These are phyloP conservation scores for Hemistola chrysoprasaria DNA, from an alignment of 2,888 invertebrate genomes.

Conservation along the genomic window DNA sequence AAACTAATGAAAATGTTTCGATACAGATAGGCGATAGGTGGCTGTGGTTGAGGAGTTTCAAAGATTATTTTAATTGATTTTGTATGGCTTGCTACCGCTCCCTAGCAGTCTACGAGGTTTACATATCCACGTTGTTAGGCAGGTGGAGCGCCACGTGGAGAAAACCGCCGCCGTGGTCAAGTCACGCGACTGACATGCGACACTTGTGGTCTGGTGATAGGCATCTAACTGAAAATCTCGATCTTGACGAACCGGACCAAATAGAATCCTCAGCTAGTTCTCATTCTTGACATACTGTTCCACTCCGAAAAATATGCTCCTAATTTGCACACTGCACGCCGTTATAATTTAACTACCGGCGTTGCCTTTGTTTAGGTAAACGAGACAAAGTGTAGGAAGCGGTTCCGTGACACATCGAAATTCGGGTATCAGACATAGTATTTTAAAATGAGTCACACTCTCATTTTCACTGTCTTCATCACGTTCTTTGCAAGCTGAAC, in stretches of 20 bases:
- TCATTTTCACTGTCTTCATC: slow-evolving; percentile 8
- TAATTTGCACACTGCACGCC: no score
- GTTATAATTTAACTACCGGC: slow-evolving; percentile 1
- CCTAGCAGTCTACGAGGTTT: no score
- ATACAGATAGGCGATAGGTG: no score
- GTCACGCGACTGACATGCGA: slow-evolving; percentile 44
- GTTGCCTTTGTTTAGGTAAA: slow-evolving; percentile 24
- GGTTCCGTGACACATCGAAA: slow-evolving; percentile 28
- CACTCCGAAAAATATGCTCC: background rate
- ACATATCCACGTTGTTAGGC: slow-evolving; percentile 56
- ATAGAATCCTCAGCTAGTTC: slow-evolving; percentile 6
- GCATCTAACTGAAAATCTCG: slow-evolving; percentile 1
- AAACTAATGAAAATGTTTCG: no score
- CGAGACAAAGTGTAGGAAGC: slow-evolving; percentile 34
- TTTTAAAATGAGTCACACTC: slow-evolving; percentile 7
- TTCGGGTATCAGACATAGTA: slow-evolving; percentile 17
- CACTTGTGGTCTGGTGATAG: slow-evolving; percentile 28
- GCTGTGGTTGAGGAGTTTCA: slow-evolving; percentile 1
- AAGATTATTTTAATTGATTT: slow-evolving; percentile 14
- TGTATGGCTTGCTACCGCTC: slow-evolving; percentile 29
- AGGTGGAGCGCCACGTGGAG: slow-evolving; percentile 54
- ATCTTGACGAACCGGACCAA: background rate
- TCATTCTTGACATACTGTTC: slow-evolving; percentile 11
- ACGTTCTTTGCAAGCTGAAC: slow-evolving; percentile 5
- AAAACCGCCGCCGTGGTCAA: slow-evolving; percentile 20